Percentiles rank a stretch among this genome's conserved stretches.
phyloP scores from a whole-genome alignment of 2,113 vertebrate genomes.

The Elephas maximus region DNA sequence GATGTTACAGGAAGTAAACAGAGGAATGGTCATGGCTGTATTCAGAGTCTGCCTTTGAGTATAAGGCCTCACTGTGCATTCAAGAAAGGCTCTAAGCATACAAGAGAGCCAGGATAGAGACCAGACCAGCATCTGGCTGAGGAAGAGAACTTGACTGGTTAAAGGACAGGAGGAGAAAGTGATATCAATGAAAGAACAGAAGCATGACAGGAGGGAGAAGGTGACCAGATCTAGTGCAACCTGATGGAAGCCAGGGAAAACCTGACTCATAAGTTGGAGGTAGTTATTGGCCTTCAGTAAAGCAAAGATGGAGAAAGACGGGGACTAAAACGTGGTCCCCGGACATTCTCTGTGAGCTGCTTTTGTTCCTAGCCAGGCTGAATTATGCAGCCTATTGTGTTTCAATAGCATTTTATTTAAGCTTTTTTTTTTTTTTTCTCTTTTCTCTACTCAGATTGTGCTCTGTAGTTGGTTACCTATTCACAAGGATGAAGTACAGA shows the following conservation, averaged over 20 bases:
- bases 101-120: neutral
- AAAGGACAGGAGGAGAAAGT: neutral
- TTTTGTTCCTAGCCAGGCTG: no score
- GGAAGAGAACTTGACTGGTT: fast-evolving
- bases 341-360: neutral
- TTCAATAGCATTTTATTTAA: neutral
- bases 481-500: neutral
- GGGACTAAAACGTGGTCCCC: neutral
- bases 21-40: neutral
- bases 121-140: neutral
- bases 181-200: neutral
- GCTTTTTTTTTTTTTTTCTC: neutral
- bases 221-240: neutral
- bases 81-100: neutral
- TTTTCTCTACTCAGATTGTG: neutral
- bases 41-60: neutral
- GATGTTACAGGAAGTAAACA: fast-evolving
- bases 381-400: neutral
- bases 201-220: neutral
- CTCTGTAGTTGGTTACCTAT: neutral
- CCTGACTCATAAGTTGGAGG: neutral
- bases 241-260: neutral
- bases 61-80: neutral
- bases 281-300: neutral
- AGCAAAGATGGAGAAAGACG: neutral